Evolutionary conservation across 2,113 vertebrate species (phyloP).

Genomic region (Urocolius indicus): DNA sequence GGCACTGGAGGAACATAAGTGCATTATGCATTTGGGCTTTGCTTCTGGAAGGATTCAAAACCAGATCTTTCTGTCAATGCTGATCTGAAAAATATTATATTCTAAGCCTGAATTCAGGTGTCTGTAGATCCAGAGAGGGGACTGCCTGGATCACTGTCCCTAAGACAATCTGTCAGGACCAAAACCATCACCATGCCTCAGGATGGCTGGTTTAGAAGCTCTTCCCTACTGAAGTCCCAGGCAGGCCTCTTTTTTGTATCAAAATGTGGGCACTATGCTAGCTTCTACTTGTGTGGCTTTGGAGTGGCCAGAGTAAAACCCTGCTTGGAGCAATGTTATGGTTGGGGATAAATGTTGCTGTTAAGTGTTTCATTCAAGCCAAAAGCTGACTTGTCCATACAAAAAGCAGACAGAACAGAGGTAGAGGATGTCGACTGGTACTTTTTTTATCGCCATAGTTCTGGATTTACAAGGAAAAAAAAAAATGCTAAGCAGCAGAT

Average conservation of each 20-base stretch:
- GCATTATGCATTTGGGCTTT: constrained; percentile 35
- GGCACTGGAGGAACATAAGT: not conserved
- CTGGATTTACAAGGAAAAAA: not conserved
- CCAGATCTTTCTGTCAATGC: not conserved
- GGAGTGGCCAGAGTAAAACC: not conserved
- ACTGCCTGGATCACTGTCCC: not conserved
- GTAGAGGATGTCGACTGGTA: accelerated
- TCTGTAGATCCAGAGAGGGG: not conserved
- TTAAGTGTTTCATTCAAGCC: not conserved
- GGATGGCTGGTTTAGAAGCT: not conserved
- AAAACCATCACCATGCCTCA: not conserved
- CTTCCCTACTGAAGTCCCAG: not conserved
- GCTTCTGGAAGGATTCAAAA: not conserved
- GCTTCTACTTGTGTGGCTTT: not conserved
- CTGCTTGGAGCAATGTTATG: not conserved
- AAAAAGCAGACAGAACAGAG: not conserved
- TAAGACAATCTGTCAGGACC: not conserved
- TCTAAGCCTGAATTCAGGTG: not conserved
- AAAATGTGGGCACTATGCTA: not conserved
- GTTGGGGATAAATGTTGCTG: not conserved
- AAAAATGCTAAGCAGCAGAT: not conserved
- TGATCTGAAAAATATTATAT: not conserved
- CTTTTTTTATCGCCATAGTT: not conserved
- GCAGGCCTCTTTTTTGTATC: not conserved
- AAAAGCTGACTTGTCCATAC: not conserved